Evolutionary conservation across 2,797 vertebrate species (phyloP), one percentile per base, ranked within the genome.

Genomic region (Champsocephalus gunnari): DNA sequence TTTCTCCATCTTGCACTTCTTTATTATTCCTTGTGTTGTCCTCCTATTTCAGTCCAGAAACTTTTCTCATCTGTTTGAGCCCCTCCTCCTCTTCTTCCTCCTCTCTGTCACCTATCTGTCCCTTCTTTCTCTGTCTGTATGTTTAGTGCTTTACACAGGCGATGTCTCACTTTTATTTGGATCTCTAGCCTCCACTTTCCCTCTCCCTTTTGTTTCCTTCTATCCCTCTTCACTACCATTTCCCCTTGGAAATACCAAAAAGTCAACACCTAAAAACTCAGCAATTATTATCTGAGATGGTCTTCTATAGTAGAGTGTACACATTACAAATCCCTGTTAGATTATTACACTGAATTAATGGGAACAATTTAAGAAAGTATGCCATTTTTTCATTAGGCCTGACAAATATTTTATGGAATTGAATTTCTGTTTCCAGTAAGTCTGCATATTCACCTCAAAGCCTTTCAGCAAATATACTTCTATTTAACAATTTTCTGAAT

Each of bases 41-140:
- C 11, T 64, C 75, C 81, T 34, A 77, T 71, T 83, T 80, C 68
- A 61, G 71, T 19, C 49, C 56, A 61, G 57, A 86, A 87, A 79
- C 74, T 83, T 86, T 79, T 82, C 57, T 77, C 77, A 81, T 90
- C 74, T 68, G 43, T 78, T 63, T 73, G 75, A 68, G 64, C 72
- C 55, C 66, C 66, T 66, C 77, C 77, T 79, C 53, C 66, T 56
- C 21, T 80, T 83, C 58, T 60, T 67, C 60, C 51, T 74, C 53
- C 51, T 74, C 53, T 60, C 77, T 58, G 64, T 77, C 77, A 73
- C 63, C 55, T 79, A 61, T 51, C 21, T 17, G 17, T 41, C 53
- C 63, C 47, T 57, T 49, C 41, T 48, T 45, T 49, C 47, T 66
- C 44, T 43, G 58, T 28, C 28, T 70, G 59, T 21, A 24, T 16